Percentiles rank a stretch among this genome's conserved stretches.
Evolutionary conservation across 2,113 vertebrate genomes (phyloP).

Genomic region (Struthio camelus): DNA sequence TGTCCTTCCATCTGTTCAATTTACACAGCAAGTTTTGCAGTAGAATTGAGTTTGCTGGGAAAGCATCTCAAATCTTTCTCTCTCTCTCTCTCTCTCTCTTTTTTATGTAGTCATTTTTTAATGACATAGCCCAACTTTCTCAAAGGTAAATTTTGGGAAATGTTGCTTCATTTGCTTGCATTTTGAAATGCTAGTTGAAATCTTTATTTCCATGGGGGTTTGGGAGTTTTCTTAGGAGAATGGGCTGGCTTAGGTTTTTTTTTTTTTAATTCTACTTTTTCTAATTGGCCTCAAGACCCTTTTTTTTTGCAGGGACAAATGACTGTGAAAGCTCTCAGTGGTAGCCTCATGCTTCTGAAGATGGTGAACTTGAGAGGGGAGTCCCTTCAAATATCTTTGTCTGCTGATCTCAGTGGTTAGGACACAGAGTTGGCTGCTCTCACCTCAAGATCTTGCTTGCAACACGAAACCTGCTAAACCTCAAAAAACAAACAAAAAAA

Average conservation of each 20-base stretch:
- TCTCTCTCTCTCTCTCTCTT: too few species aligned
- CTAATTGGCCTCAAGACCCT: not conserved
- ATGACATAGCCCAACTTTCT: not conserved
- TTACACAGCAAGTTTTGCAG: not conserved
- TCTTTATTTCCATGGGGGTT: not conserved
- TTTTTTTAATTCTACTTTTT: not conserved
- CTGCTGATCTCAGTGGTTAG: not conserved
- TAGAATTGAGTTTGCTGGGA: not conserved
- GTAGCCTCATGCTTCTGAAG: not conserved
- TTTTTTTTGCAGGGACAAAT: not conserved
- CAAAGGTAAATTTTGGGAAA: not conserved
- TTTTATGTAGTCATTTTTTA: not conserved
- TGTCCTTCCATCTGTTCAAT: not conserved
- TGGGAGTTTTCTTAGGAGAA: not conserved
- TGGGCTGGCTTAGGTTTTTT: accelerated
- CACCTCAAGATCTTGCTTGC: not conserved
- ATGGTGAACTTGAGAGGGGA: not conserved
- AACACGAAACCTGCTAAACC: not conserved
- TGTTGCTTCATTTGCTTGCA: not conserved
- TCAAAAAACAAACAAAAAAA: not conserved
- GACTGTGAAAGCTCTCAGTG: not conserved
- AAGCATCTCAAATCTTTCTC: not conserved
- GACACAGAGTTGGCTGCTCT: not conserved
- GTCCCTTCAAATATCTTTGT: not conserved
- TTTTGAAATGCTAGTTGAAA: not conserved